These are phyloP conservation scores for Syrrhaptes paradoxus DNA, from an alignment of 2,113 vertebrate species.

Conservation along the genomic window DNA sequence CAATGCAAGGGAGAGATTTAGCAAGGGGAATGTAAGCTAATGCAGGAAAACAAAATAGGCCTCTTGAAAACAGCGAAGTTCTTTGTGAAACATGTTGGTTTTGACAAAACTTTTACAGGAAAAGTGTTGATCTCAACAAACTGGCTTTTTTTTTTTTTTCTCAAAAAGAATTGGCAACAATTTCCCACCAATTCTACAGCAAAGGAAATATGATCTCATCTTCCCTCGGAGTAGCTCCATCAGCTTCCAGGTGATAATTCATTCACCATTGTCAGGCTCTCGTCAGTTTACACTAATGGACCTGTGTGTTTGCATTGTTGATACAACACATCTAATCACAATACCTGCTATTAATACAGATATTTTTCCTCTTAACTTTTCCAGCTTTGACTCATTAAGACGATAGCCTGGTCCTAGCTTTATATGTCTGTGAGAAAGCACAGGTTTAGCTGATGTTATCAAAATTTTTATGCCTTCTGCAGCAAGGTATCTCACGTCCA, in stretches of 20 bases:
- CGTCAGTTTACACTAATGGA: not conserved
- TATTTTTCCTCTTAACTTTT: not conserved
- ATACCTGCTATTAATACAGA: not conserved
- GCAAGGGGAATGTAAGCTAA: not conserved
- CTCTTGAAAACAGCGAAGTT: not conserved
- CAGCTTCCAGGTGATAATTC: slow-evolving; percentile 57
- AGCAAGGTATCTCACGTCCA: not conserved
- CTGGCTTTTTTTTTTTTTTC: not conserved
- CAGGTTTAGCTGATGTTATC: not conserved
- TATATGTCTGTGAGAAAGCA: not conserved
- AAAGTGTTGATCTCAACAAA: slow-evolving; percentile 40
- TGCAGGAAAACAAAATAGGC: not conserved
- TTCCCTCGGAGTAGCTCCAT: slow-evolving; percentile 8
- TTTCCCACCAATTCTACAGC: not conserved
- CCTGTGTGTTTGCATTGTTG: not conserved
- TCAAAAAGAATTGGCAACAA: not conserved
- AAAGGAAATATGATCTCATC: slow-evolving; percentile 61
- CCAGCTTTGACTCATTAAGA: not conserved
- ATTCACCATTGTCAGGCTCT: slow-evolving; percentile 24
- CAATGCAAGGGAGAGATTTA: not conserved
- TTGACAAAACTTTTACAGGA: slow-evolving; percentile 10
- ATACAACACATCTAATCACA: not conserved
- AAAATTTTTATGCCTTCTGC: not conserved
- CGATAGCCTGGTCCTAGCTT: not conserved
- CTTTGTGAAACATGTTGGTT: not conserved